Base-by-base conservation (phyloP, 2,888 invertebrate genomes). In the Pecten maximus region DNA sequence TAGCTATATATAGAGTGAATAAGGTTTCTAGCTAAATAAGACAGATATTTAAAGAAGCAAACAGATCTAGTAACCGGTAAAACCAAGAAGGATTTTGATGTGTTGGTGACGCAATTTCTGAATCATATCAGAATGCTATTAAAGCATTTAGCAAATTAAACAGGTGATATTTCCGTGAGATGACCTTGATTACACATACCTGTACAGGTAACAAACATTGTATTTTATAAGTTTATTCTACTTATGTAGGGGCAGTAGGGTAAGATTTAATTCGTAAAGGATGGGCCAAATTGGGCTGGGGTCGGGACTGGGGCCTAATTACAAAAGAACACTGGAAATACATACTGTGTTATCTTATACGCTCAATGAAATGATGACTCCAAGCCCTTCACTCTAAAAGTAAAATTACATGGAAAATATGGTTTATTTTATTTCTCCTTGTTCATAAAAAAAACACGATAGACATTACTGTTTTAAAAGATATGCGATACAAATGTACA, bases 281-380 rank as follows among this genome's bases (percentile, higher is more conserved):
- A 28, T 44, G 19, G 35, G 40, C 74, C 19, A 60, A 40, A 44
- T 87, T 40, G 89, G 89, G 89, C 87, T 87, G 89, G 86, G 89
- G 89, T 87, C 35, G 48, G 74, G 89, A 87, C 40, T 87, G 48
- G 86, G 40, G 44, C 86, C 89, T 89, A 89, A 86, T 48, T 89
- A 89, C 89, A 74, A 74, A n/a, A 54, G 54, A 19, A 28, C 74
- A 74, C 74, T 74, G 74, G 35, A 12, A 74, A 74, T 74, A 74
- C 74, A 74, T 74, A 74, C 74, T 74, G 74, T 74, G 60, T 60
- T 60, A 60, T 60, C 74, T 12, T 74, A 74, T 35, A 74, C 74
- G 28, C 28, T 74, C 74, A 74, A 74, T 35, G 74, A 74, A 74
- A 74, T 28, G 74, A 74, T 74, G 44, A 88, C 88, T 50, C 44